Conservation (phyloP, 2,113 vertebrate species). For the Syngnathus floridae region DNA sequence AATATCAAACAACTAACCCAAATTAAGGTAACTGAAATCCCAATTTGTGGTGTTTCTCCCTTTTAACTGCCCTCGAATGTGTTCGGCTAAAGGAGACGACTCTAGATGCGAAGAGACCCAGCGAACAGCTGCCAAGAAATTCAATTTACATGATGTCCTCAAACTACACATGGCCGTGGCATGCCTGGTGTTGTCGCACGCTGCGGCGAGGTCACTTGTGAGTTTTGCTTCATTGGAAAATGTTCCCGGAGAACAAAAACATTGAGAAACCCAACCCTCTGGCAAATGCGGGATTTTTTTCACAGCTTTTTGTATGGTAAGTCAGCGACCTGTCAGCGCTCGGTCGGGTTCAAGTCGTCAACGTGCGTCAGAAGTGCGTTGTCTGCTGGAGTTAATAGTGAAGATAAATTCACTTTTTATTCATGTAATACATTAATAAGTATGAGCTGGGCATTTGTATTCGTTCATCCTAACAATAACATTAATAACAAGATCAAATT, state of each 20-base stretch:
- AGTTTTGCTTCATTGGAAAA: not conserved
- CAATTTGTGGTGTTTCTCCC: not conserved
- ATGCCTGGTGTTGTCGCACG: not conserved
- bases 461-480: not conserved
- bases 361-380: not conserved
- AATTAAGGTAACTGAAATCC: not conserved
- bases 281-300: not conserved
- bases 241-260: not conserved
- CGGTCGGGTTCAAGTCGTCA: not conserved
- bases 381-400: not conserved
- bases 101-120: not conserved
- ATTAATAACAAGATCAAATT: not conserved
- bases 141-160: not conserved
- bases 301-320: constrained; percentile 30
- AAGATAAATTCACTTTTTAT: not conserved
- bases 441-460: not conserved
- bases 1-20: not conserved
- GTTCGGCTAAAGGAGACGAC: not conserved
- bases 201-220: not conserved
- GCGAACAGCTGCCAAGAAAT: not conserved
- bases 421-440: not conserved
- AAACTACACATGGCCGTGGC: not conserved
- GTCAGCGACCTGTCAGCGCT: not conserved
- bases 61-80: not conserved
- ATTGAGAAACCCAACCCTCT: not conserved